Conservation (phyloP, 1,140 invertebrate species). For the Calephelis virginiensis region DNA sequence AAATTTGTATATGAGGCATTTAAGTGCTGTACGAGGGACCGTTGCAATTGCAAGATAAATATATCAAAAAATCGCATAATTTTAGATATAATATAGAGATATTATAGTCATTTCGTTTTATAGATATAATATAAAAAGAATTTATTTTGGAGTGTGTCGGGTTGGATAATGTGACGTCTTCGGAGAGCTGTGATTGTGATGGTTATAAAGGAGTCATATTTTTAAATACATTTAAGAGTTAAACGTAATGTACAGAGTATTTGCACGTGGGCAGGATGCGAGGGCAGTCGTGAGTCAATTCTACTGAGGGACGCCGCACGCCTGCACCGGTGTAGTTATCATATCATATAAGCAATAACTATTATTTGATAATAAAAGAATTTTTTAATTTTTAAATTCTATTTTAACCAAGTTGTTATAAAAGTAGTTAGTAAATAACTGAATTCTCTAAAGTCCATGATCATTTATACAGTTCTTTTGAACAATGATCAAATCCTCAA, state of each 20-base stretch:
- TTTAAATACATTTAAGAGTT: constrained; percentile 75
- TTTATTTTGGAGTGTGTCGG: constrained; percentile 74
- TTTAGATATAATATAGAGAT: constrained; percentile 75
- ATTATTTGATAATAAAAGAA: constrained; percentile 68
- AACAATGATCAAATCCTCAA: constrained; percentile 70
- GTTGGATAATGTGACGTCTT: constrained; percentile 72
- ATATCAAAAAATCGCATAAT: constrained; percentile 77
- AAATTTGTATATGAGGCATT: constrained; percentile 74
- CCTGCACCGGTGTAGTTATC: constrained; percentile 57
- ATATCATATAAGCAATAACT: constrained; percentile 77
- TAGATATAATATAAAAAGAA: constrained; percentile 74
- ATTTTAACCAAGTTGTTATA: constrained; percentile 75
- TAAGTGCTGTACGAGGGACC: constrained; percentile 75
- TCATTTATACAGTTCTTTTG: constrained; percentile 75
- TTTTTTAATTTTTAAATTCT: constrained; percentile 73
- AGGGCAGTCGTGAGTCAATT: constrained; percentile 28
- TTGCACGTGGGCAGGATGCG: background rate
- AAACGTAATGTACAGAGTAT: constrained; percentile 46
- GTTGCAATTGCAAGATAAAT: constrained; percentile 77
- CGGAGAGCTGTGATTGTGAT: constrained; percentile 76
- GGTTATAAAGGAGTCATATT: constrained; percentile 77
- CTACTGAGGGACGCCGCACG: constrained; percentile 27
- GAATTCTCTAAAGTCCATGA: constrained; percentile 72
- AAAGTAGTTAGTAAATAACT: constrained; percentile 75
- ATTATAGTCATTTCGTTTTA: constrained; percentile 77